Evolutionary conservation across 2,888 invertebrate genomes (phyloP).

Genomic region (Formica aserva): DNA sequence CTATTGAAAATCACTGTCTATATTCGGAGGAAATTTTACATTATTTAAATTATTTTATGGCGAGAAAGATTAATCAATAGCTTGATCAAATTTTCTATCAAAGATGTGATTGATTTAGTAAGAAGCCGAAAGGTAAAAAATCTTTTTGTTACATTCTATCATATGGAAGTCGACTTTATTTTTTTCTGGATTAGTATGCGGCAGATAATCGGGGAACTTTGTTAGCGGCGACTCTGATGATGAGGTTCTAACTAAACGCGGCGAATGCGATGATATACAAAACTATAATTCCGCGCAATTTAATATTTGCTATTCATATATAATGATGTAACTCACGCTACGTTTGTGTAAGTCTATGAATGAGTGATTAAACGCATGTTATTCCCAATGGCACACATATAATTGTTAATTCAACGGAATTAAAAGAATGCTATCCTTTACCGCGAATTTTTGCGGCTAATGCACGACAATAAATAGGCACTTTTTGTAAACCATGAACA

Average conservation of each 20-base stretch:
- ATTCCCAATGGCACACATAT: neutral
- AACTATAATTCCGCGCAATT: slow-evolving; percentile 26
- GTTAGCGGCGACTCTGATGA: slow-evolving; percentile 13
- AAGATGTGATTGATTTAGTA: neutral
- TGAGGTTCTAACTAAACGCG: neutral
- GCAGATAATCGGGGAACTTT: slow-evolving; percentile 3
- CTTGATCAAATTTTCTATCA: neutral
- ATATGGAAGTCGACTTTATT: neutral
- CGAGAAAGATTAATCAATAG: neutral
- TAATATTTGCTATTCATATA: neutral
- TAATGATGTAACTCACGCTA: slow-evolving; percentile 15
- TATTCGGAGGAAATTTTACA: neutral
- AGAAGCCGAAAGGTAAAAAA: neutral
- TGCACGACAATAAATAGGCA: neutral
- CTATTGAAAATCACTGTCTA: neutral
- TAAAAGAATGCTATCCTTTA: slow-evolving; percentile 1
- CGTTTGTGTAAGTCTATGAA: slow-evolving; percentile 26
- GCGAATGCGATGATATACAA: neutral
- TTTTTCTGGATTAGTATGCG: slow-evolving; percentile 5
- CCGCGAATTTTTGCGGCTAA: slow-evolving; percentile 1
- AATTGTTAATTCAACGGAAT: slow-evolving; percentile 17
- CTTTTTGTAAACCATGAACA: slow-evolving; percentile 18
- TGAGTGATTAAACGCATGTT: slow-evolving; percentile 3
- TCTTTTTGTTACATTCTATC: neutral
- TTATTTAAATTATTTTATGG: neutral